Percentiles rank a stretch among this genome's conserved stretches.
Conservation (phyloP, 2,888 invertebrate species). For the Leptinotarsa juncta region DNA sequence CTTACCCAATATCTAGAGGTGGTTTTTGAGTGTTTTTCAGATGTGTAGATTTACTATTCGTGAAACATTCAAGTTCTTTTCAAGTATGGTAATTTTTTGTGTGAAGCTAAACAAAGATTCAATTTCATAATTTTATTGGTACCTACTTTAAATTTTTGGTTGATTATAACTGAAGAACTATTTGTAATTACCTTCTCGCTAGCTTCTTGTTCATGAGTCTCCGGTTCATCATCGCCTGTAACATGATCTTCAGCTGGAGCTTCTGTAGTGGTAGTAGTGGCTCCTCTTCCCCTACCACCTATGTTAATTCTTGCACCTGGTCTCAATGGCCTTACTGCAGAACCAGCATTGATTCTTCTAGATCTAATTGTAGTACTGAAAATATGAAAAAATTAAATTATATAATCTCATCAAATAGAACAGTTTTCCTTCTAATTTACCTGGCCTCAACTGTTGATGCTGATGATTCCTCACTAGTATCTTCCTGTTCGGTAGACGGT, state of each 20-base stretch:
- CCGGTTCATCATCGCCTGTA: conserved; percentile 61
- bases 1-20: no score
- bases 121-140: no score
- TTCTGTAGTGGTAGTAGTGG: conserved; percentile 66
- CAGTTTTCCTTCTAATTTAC: conserved; percentile 11
- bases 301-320: conserved; percentile 77
- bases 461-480: conserved; percentile 32
- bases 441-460: conserved; percentile 36
- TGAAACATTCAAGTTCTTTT: no score
- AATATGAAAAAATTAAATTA: neutral
- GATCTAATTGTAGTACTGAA: conserved; percentile 58
- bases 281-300: conserved; percentile 67
- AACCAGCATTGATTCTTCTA: conserved; percentile 60
- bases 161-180: no score
- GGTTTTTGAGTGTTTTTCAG: no score
- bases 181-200: conserved; percentile 56
- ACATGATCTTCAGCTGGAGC: conserved; percentile 63
- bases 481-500: conserved; percentile 55
- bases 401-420: neutral
- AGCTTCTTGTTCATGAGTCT: conserved; percentile 51
- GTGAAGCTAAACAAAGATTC: no score
- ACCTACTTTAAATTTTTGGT: no score
- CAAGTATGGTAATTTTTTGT: no score
- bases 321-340: conserved; percentile 71
- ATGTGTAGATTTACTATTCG: no score